These are phyloP conservation scores for Oscheius myriophilus DNA, from an alignment of 2,888 invertebrate species.

Conservation along the genomic window DNA sequence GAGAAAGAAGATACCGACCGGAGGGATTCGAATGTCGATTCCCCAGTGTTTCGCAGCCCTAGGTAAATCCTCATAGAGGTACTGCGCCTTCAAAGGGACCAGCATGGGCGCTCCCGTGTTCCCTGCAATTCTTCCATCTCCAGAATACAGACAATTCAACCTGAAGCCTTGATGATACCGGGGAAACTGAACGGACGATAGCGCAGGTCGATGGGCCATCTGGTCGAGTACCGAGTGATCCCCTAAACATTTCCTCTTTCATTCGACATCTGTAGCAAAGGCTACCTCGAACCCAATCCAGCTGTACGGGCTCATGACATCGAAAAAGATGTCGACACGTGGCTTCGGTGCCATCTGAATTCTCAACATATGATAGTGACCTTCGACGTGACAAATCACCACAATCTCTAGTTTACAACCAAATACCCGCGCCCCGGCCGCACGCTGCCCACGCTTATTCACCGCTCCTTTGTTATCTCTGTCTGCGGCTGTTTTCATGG, in stretches of 20 bases:
- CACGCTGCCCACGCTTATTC: too few relatives aligned
- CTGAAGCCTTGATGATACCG: slow-evolving; percentile 23
- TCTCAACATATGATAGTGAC: not conserved
- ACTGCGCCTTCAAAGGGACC: slow-evolving; percentile 11
- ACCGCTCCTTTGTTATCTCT: too few relatives aligned
- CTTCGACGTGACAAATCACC: slow-evolving; percentile 15
- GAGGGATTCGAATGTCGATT: slow-evolving; percentile 16
- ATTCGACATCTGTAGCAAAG: not conserved
- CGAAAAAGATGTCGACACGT: slow-evolving; percentile 29
- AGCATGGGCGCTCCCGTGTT: slow-evolving; percentile 25
- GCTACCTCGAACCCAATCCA: slow-evolving; percentile 25
- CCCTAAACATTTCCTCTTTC: slow-evolving; percentile 8
- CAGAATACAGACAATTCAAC: not conserved
- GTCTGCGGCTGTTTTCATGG: not conserved
- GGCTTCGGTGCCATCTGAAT: slow-evolving; percentile 1
- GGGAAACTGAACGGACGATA: slow-evolving; percentile 29
- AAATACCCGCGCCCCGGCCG: too few relatives aligned
- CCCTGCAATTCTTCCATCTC: not conserved
- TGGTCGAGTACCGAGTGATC: slow-evolving; percentile 7
- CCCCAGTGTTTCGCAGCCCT: slow-evolving; percentile 19
- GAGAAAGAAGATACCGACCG: not conserved
- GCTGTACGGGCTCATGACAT: slow-evolving; percentile 31
- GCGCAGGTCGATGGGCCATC: slow-evolving; percentile 24
- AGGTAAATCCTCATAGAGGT: slow-evolving; percentile 11
- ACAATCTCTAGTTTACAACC: not conserved